Percentiles rank a stretch among this genome's conserved stretches.
Evolutionary conservation across 2,113 vertebrate species (phyloP).

Genomic region (Grammomys dolichurus): DNA sequence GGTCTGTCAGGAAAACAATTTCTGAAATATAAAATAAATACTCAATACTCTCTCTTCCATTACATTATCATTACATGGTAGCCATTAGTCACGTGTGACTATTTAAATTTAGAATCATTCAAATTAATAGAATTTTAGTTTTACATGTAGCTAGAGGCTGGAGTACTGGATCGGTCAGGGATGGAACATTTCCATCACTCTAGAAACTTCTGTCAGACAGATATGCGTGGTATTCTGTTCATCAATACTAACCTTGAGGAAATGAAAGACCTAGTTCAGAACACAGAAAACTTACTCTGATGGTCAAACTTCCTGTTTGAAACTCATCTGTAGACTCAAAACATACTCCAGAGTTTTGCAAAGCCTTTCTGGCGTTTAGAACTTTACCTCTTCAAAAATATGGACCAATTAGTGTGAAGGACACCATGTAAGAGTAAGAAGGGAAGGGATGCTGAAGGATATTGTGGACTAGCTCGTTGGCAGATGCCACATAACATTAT

Average conservation of each 20-base stretch:
- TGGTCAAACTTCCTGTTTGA: neutral
- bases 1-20: neutral
- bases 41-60: neutral
- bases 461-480: neutral
- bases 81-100: neutral
- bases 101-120: conserved; percentile 35
- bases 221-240: neutral
- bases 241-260: conserved; percentile 5
- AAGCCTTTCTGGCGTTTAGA: neutral
- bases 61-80: neutral
- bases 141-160: neutral
- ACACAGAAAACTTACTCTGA: neutral
- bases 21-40: neutral
- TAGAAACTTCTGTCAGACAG: neutral
- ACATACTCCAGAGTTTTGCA: neutral
- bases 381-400: neutral
- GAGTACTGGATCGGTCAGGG: neutral
- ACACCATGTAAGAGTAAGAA: neutral
- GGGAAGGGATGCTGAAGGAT: neutral
- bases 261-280: neutral
- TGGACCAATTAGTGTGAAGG: neutral
- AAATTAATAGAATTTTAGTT: conserved; percentile 53
- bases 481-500: neutral
- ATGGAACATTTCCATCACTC: neutral
- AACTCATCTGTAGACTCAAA: neutral